Evolutionary conservation across 2,888 invertebrate genomes (phyloP), one percentile per base, ranked within the genome.

Genomic region (Esperia sulphurella): DNA sequence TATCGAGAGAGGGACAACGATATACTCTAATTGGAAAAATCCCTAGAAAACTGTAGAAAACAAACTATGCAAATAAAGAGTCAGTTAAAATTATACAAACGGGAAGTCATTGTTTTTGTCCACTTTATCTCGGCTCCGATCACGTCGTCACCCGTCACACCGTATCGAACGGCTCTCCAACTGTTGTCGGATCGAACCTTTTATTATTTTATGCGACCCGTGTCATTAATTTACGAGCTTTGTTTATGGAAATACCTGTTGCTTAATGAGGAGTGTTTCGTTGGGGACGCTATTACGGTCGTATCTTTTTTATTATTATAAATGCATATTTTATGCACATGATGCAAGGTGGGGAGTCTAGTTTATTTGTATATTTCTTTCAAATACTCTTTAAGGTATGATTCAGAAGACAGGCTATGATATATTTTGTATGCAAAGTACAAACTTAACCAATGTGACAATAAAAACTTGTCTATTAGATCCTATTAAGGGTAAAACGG

Each of bases 211-310:
- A 52, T 57, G 47, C 49, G 50, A 33, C 43, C 31, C 31, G 5
- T n/a, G 12, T 44, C 51, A 53, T 49, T 48, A 54, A 57, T 63
- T 58, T 63, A 59, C 55, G 53, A 57, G 49, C 46, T 46, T 52
- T 59, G 58, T 63, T 67, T 72, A 78, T 74, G 76, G 63, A 65
- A 75, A 77, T 74, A 55, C 44, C 49, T 65, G 65, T 66, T 68
- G 50, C 52, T 58, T 76, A 75, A 75, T 72, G 70, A 71, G 67
- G 62, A 61, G 54, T 58, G 57, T 57, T 57, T 63, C 56, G 57
- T 55, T 52, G 52, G 43, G 53, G 45, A 45, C 48, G 50, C 48
- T 47, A 33, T 33, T 43, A 43, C 33, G 10, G 43, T 33, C 10
- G 33, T 14, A 33, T 10, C 12, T 6, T 6, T 37, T n/a, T 12